phyloP scores from a whole-genome alignment of 2,888 invertebrate genomes.

The Hirtodrosophila trivittata region DNA sequence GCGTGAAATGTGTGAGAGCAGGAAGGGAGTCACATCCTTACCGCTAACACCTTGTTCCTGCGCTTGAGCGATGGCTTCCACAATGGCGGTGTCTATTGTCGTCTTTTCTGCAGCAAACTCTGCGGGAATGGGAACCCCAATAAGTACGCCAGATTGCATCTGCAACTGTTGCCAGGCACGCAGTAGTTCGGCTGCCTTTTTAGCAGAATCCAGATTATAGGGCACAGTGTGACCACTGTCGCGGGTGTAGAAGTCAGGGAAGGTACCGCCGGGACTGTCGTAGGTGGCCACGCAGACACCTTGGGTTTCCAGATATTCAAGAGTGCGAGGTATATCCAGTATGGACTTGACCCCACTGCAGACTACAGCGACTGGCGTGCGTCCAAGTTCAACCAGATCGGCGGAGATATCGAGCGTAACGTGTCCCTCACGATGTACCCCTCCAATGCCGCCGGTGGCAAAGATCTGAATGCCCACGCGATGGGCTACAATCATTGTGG shows the following conservation, averaged over 20 bases:
- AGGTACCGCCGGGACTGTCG: slow-evolving; percentile 87
- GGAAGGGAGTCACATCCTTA: slow-evolving; percentile 96
- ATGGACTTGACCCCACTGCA: slow-evolving; percentile 99
- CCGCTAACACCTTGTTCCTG: slow-evolving; percentile 87
- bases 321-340: slow-evolving; percentile 95
- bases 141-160: slow-evolving; percentile 89
- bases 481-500: slow-evolving; percentile 94
- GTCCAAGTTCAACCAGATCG: slow-evolving; percentile 95
- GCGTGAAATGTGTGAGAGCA: slow-evolving; percentile 90
- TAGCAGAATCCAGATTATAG: slow-evolving; percentile 86
- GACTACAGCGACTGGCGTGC: slow-evolving; percentile 94
- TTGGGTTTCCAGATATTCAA: slow-evolving; percentile 98
- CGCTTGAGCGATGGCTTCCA: slow-evolving; percentile 88
- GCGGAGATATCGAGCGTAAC: slow-evolving; percentile 96
- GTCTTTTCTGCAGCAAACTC: slow-evolving; percentile 85
- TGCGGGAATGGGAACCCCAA: slow-evolving; percentile 95
- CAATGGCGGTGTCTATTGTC: slow-evolving; percentile 89
- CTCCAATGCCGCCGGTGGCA: slow-evolving; percentile 95
- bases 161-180: slow-evolving; percentile 85
- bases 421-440: slow-evolving; percentile 96
- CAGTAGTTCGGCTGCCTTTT: slow-evolving; percentile 90
- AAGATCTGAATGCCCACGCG: slow-evolving; percentile 93
- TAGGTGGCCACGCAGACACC: slow-evolving; percentile 95
- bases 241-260: slow-evolving; percentile 97
- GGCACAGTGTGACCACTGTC: slow-evolving; percentile 90